Base-by-base conservation (phyloP, 2,888 invertebrate species). In the Lasius fuliginosus region DNA sequence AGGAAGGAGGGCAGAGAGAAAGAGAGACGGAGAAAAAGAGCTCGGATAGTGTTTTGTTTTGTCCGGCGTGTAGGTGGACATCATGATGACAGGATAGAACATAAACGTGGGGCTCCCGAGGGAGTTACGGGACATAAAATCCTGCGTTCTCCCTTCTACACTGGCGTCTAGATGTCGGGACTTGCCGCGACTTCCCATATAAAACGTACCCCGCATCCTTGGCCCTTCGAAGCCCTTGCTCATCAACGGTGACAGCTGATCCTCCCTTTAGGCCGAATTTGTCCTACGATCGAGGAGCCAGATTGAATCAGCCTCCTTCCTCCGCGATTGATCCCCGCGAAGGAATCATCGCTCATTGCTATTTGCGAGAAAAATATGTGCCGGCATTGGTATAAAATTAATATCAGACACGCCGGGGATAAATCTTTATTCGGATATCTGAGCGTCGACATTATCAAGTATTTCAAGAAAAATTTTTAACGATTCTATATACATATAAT, bases 71-170 rank as follows among this genome's bases (percentile, higher is more conserved):
- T 90, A 92, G 92, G 92, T 93, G 93, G 94, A 94, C 94, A 93
- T 93, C 92, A 92, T 92, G 94, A 94, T 93, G 94, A 94, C 92
- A 92, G 93, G 92, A 92, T 92, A 89, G 93, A 93, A 92, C 92
- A 93, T 94, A 94, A 93, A 94, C 92, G 93, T 86, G 91, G 89
- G 88, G 90, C 91, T 93, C 94, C 93, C 93, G 91, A 91, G 94
- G 94, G 94, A 94, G 94, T 94, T 94, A 94, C 94, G 93, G 93
- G 93, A 93, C 94, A 94, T 94, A 94, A 94, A 94, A 94, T 93
- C 93, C 92, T 90, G 92, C 92, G 74, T 90, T 53, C 91, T 92
- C 91, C 92, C 93, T 92, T 91, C 91, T 87, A 87, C 90, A 83
- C 86, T 91, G 94, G 94, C 94, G 94, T 93, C 94, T 93, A 93